A percentile compares a stretch with the other conserved stretches of the same genome.
Evolutionary conservation across 2,888 invertebrate genomes (phyloP).

Genomic region (Habroteleia sp.): DNA sequence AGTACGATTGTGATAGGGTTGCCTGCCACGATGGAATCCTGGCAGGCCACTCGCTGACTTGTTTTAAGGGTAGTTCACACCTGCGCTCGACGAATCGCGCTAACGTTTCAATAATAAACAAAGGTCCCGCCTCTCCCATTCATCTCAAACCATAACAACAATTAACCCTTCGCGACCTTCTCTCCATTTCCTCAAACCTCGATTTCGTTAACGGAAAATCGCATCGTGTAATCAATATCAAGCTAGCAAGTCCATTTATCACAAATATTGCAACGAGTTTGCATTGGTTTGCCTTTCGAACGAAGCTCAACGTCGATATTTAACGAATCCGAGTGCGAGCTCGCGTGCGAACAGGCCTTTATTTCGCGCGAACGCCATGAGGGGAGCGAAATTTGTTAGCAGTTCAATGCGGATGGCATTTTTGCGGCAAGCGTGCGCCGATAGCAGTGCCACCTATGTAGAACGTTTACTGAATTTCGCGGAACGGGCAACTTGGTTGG

Average conservation of each 20-base stretch:
- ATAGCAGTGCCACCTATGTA: slow-evolving; percentile 14
- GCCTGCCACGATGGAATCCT: slow-evolving; percentile 68
- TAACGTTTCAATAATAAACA: slow-evolving; percentile 35
- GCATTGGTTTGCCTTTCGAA: slow-evolving; percentile 47
- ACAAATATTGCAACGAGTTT: slow-evolving; percentile 45
- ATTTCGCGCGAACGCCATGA: slow-evolving; percentile 67
- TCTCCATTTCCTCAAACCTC: slow-evolving; percentile 8
- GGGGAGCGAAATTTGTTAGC: slow-evolving; percentile 63
- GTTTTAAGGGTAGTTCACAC: slow-evolving; percentile 72
- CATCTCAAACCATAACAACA: slow-evolving; percentile 6
- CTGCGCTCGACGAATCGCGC: slow-evolving; percentile 64
- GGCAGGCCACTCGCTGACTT: slow-evolving; percentile 74
- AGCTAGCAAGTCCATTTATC: slow-evolving; percentile 37
- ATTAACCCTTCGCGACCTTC: neutral
- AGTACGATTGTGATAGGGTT: slow-evolving; percentile 80
- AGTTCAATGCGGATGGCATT: slow-evolving; percentile 10
- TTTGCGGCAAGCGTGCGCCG: neutral
- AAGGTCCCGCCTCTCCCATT: slow-evolving; percentile 1
- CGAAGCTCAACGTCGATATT: slow-evolving; percentile 53
- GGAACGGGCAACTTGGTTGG: slow-evolving; percentile 15
- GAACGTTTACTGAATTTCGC: slow-evolving; percentile 13
- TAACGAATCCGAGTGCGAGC: slow-evolving; percentile 62
- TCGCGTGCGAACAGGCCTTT: slow-evolving; percentile 70
- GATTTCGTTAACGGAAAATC: slow-evolving; percentile 39
- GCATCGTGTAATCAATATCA: slow-evolving; percentile 46